These are phyloP conservation scores for Rhagonycha fulva DNA, from an alignment of 2,888 invertebrate species.

Conservation along the genomic window DNA sequence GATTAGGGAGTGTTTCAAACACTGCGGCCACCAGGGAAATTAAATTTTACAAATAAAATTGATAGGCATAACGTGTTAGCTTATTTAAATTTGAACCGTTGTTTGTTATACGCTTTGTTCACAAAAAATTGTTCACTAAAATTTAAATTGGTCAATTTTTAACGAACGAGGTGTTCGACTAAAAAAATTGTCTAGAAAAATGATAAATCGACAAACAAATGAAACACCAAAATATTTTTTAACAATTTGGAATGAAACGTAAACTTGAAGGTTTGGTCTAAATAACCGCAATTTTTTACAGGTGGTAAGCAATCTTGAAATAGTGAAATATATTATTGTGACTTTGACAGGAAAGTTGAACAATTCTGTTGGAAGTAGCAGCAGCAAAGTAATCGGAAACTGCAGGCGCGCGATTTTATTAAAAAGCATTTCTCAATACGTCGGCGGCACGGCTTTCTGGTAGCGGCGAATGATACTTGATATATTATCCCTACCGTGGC, in stretches of 20 bases:
- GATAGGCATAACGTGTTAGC: conserved; percentile 36
- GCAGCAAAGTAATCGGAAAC: conserved; percentile 36
- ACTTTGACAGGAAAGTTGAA: conserved; percentile 25
- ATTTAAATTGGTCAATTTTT: background rate
- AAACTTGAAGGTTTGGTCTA: background rate
- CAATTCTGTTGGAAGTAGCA: conserved; percentile 27
- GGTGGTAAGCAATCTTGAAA: conserved; percentile 16
- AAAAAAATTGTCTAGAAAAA: background rate
- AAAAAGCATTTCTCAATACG: conserved; percentile 42
- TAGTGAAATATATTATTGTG: conserved; percentile 21
- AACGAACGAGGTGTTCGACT: background rate
- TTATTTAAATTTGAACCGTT: conserved; percentile 21
- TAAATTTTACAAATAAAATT: conserved; percentile 37
- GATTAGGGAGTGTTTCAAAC: conserved; percentile 32
- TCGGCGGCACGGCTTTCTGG: conserved; percentile 34
- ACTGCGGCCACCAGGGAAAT: conserved; percentile 30
- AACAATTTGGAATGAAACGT: background rate
- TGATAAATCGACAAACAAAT: background rate
- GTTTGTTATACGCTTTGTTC: conserved; percentile 15
- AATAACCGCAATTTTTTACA: conserved; percentile 9
- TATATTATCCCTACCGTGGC: conserved; percentile 34
- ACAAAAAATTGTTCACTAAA: background rate
- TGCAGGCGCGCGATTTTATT: conserved; percentile 39
- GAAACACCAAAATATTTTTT: background rate
- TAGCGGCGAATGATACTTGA: conserved; percentile 36